Conservation (phyloP, 2,113 vertebrate species). For the Typhlomys cinereus region DNA sequence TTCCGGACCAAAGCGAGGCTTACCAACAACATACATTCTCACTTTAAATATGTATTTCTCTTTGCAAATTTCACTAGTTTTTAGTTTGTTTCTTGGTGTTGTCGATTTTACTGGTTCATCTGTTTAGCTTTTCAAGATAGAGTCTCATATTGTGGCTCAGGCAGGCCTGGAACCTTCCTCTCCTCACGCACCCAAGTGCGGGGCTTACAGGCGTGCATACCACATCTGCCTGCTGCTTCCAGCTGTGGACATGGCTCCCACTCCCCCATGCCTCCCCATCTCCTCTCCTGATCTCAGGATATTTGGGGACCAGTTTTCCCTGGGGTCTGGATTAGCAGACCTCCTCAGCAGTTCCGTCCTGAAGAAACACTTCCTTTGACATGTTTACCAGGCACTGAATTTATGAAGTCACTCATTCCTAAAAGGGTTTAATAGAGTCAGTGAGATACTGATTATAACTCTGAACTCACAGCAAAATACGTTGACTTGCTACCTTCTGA, state of each 20-base stretch:
- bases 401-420: conserved; percentile 44
- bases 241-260: background rate
- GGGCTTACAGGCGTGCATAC: background rate
- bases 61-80: background rate
- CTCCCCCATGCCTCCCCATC: background rate
- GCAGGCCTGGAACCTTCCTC: background rate
- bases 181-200: background rate
- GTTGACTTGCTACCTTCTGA: background rate
- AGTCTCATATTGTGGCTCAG: background rate
- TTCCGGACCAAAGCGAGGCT: background rate
- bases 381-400: conserved; percentile 52
- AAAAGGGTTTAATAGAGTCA: conserved; percentile 40
- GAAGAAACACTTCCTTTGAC: background rate
- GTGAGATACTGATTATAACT: background rate
- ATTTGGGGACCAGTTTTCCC: background rate
- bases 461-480: background rate
- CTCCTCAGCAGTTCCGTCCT: background rate
- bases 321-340: background rate
- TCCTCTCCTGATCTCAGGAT: background rate
- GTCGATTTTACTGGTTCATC: background rate
- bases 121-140: background rate
- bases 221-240: background rate
- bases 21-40: background rate
- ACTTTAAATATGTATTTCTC: background rate
- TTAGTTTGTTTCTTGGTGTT: background rate